Evolutionary conservation across 2,113 vertebrate genomes (phyloP).

Genomic region (Tichodroma muraria): DNA sequence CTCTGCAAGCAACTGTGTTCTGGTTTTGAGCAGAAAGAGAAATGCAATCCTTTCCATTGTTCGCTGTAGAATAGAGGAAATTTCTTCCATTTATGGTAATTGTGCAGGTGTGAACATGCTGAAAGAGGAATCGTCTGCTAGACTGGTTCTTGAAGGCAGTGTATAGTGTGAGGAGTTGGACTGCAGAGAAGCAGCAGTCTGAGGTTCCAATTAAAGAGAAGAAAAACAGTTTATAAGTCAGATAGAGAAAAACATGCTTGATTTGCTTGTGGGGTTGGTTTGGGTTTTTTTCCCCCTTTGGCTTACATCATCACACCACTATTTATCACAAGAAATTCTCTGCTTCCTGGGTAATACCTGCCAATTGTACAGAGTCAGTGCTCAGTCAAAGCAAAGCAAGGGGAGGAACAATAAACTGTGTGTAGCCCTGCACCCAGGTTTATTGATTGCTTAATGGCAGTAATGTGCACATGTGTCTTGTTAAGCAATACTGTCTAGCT

Average conservation of each 20-base stretch:
- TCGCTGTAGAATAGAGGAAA: neutral
- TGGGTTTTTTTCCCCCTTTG: neutral
- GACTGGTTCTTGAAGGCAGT: neutral
- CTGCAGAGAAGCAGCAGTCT: neutral
- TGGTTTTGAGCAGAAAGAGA: neutral
- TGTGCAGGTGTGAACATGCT: conserved; percentile 21
- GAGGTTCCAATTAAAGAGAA: neutral
- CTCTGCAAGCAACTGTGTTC: neutral
- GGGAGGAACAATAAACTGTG: neutral
- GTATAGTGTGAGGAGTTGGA: neutral
- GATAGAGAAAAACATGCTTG: neutral
- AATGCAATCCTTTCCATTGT: neutral
- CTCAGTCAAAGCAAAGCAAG: neutral
- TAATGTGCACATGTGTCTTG: neutral
- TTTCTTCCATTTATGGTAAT: conserved; percentile 9
- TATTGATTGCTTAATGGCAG: conserved; percentile 26
- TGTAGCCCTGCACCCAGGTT: neutral
- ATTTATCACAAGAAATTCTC: neutral
- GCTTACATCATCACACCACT: neutral
- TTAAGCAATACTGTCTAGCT: neutral
- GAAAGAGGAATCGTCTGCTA: neutral
- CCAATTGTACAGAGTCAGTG: neutral
- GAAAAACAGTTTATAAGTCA: neutral
- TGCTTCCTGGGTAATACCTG: neutral
- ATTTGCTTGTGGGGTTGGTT: neutral